Conservation (phyloP, 2,113 vertebrate species). For the Perccottus glenii region DNA sequence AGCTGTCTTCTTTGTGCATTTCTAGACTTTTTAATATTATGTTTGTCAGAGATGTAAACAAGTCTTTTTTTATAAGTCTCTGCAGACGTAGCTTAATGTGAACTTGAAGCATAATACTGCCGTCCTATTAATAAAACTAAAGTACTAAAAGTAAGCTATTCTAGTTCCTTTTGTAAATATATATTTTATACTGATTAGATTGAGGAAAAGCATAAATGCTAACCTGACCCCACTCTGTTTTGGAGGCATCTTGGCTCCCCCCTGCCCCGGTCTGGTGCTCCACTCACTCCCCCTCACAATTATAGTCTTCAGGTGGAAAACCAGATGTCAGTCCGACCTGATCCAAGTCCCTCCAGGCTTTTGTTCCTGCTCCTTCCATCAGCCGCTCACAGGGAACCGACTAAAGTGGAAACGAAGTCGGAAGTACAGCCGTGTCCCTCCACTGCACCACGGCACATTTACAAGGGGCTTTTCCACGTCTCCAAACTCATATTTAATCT, state of each 20-base stretch:
- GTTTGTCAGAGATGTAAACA: too few relatives aligned
- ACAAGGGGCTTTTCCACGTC: constrained; percentile 49
- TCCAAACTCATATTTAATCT: constrained; percentile 42
- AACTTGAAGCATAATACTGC: too few relatives aligned
- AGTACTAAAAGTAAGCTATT: too few relatives aligned
- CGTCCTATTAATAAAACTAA: too few relatives aligned
- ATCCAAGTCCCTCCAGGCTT: constrained; percentile 26
- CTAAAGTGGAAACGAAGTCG: constrained; percentile 33
- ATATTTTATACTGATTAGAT: too few relatives aligned
- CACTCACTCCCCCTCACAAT: constrained; percentile 46
- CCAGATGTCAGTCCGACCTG: constrained; percentile 68
- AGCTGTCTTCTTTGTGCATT: too few relatives aligned
- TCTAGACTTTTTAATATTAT: too few relatives aligned
- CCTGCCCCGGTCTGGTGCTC: constrained; percentile 6
- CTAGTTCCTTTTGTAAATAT: too few relatives aligned
- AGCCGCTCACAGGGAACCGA: constrained; percentile 23
- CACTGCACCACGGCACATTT: constrained; percentile 28
- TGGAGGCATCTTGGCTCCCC: neutral
- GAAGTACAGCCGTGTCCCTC: neutral
- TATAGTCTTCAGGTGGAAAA: constrained; percentile 57
- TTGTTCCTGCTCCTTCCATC: constrained; percentile 66
- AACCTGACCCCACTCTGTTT: too few relatives aligned
- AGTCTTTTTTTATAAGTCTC: too few relatives aligned
- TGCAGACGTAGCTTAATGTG: too few relatives aligned
- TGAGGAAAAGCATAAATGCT: too few relatives aligned